Evolutionary conservation across 2,113 vertebrate species (phyloP), one percentile per base, ranked within the genome.

Genomic region (Thryonomys swinderianus): DNA sequence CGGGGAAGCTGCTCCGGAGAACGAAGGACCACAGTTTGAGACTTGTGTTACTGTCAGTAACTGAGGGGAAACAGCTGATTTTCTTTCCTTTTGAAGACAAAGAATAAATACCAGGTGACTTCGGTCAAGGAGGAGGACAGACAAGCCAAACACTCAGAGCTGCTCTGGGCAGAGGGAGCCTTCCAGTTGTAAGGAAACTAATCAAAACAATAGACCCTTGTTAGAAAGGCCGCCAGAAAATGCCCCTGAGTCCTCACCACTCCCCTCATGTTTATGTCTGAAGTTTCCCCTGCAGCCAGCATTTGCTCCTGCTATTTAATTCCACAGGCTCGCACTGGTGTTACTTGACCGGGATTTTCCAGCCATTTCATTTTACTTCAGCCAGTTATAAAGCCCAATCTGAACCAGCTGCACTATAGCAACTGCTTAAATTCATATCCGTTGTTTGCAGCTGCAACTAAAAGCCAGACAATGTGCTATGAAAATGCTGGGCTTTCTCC

Each of bases 331-430:
- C 95, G 95, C 95, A 94, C 64, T 84, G 76, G 89, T 94, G 80
- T 91, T 95, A 88, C 88, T 85, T 98, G 94, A 96, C 32, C 96
- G 92, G 88, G 97, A 97, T 97, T 98, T 98, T 98, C 88, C 96
- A 97, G 55, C 37, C 17, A 0, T 94, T 98, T 96, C 97, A 88
- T 86, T 96, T 96, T 93, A 87, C 14, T 85, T 96, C 96, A 90
- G 97, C 95, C 96, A 96, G 83, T 96, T 97, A 81, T 1, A 97
- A 89, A 95, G 91, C 69, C 83, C 97, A 81, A 97, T 96, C 97
- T 34, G 96, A 93, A 96, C 34, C 95, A 98, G 76, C 93, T 96
- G 84, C 42, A 83, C 67, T 57, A 27, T 21, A 97, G 73, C 81
- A 90, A 87, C 90, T 93, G 94, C 79, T 83, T 92, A 92, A 98